These are phyloP conservation scores for Macropus fuliginosus DNA, from an alignment of 2,797 vertebrate genomes.

Conservation along the genomic window DNA sequence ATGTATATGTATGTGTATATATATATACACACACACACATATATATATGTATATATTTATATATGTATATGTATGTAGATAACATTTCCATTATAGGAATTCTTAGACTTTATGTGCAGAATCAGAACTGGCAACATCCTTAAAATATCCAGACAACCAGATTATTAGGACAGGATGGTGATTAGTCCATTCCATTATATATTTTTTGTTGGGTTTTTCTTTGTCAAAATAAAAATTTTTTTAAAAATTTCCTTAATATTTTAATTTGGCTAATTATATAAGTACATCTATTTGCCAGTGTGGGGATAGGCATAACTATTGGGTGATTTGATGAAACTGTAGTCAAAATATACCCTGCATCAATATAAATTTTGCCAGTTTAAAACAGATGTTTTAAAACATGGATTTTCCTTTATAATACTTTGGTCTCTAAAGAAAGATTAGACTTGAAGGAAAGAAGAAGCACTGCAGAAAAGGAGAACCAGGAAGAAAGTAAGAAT, in stretches of 20 bases:
- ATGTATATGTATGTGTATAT: too few species aligned
- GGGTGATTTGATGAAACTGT: constrained; percentile 10
- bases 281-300: constrained; percentile 46
- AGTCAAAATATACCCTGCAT: constrained; percentile 29
- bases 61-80: too few species aligned
- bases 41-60: too few species aligned
- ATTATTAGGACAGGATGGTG: not conserved
- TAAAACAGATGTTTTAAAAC: constrained; percentile 27
- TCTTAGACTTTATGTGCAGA: not conserved
- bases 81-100: not conserved
- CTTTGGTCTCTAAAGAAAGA: not conserved
- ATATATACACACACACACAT: too few species aligned
- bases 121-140: not conserved
- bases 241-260: not conserved
- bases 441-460: constrained; percentile 22
- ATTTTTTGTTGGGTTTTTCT: constrained; percentile 7
- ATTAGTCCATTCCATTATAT: not conserved
- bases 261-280: constrained; percentile 38
- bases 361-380: constrained; percentile 26
- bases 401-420: not conserved
- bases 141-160: not conserved
- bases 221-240: not conserved
- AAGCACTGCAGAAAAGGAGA: constrained; percentile 9
- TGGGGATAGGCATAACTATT: constrained; percentile 16
- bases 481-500: constrained; percentile 19